Evolutionary conservation across 2,113 vertebrate species (phyloP).

Genomic region (Leptodactylus fuscus): DNA sequence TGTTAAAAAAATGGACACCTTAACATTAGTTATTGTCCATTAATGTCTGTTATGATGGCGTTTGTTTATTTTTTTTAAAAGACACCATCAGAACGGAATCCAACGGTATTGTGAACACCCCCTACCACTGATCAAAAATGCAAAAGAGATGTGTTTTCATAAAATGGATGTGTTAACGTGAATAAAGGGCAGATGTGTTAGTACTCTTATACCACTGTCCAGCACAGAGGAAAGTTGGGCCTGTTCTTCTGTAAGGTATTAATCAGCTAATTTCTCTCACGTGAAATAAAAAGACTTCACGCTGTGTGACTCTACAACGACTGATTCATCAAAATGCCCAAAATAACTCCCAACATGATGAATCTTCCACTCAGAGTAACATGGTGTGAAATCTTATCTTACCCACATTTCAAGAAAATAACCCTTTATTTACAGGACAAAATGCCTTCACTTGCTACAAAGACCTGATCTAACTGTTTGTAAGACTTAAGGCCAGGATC

Average conservation of each 20-base stretch:
- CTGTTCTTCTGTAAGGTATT: background rate
- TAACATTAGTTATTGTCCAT: too few species aligned
- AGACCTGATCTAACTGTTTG: background rate
- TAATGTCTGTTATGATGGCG: too few species aligned
- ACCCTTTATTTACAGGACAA: background rate
- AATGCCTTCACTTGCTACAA: background rate
- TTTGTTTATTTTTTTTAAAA: too few species aligned
- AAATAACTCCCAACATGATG: constrained; percentile 36
- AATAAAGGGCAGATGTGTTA: too few species aligned
- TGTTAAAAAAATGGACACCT: too few species aligned
- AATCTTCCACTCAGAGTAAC: constrained; percentile 14
- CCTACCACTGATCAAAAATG: too few species aligned
- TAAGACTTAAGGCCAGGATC: background rate
- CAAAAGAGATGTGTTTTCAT: too few species aligned
- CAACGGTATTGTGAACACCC: too few species aligned
- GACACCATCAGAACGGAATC: too few species aligned
- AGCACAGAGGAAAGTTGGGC: background rate
- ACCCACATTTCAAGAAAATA: background rate
- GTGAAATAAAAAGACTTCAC: constrained; percentile 23
- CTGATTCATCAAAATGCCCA: constrained; percentile 33
- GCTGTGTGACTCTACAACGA: background rate
- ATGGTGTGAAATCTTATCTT: background rate
- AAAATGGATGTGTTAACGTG: too few species aligned
- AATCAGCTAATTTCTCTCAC: constrained; percentile 4
- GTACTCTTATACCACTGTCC: background rate